phyloP scores from a whole-genome alignment of 1,140 invertebrate species.

The Daktulosphaira vitifoliae region DNA sequence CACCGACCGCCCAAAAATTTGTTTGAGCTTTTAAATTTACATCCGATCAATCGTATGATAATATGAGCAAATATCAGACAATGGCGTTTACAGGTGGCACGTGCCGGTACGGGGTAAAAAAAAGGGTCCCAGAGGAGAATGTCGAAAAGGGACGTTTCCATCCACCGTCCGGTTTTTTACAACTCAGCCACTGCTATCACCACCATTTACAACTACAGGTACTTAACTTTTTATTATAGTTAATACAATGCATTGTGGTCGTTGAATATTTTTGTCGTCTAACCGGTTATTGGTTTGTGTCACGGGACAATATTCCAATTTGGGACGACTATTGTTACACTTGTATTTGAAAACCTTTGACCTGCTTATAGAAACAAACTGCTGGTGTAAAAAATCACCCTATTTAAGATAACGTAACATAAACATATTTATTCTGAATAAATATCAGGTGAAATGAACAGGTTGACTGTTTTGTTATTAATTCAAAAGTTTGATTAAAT shows the following conservation, averaged over 20 bases:
- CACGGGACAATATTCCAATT: background rate
- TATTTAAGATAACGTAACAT: too few species aligned
- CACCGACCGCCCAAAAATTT: too few species aligned
- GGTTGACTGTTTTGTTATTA: too few species aligned
- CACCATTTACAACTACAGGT: conserved; percentile 11
- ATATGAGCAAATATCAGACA: background rate
- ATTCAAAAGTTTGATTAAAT: too few species aligned
- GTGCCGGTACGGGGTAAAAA: conserved; percentile 1
- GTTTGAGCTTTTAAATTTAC: too few species aligned
- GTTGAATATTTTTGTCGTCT: background rate
- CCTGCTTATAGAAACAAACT: background rate
- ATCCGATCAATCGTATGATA: too few species aligned
- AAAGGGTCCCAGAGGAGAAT: conserved; percentile 25
- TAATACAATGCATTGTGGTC: too few species aligned
- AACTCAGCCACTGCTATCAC: background rate
- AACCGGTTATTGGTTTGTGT: background rate
- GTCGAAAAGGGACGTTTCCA: conserved; percentile 7
- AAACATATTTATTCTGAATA: too few species aligned
- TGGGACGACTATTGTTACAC: background rate
- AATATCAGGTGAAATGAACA: too few species aligned
- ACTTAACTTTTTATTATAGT: conserved; percentile 8
- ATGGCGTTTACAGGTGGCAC: conserved; percentile 21
- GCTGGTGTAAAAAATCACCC: too few species aligned
- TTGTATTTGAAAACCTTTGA: background rate
- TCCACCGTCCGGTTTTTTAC: background rate